Base-by-base conservation (phyloP, 2,113 vertebrate species). In the Varanus salvator region DNA sequence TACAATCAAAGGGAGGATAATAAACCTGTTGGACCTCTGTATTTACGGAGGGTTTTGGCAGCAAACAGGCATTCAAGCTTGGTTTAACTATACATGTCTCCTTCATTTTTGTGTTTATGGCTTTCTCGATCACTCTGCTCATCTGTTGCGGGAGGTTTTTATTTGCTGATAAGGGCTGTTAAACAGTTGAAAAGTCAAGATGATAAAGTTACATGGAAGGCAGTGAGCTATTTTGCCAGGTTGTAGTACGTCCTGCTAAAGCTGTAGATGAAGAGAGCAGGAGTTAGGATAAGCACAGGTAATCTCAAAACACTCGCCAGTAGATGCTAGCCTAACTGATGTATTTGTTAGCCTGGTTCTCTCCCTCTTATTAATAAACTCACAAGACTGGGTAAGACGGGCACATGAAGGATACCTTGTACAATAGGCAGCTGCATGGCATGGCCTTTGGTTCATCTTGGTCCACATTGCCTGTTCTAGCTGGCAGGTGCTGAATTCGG, bases 151-250 rank as follows among this genome's bases (percentile, higher is more conserved):
- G 91, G 92, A 94, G 77, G 91, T 89, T 96, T 97, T 96, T 96
- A 96, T 96, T 96, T 95, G 90, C 90, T 93, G 93, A 95, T 93
- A 93, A 96, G 91, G 86, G 89, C 89, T 94, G 86, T 94, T 95
- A 96, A 93, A 78, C 78, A 87, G 87, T 96, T 94, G 94, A 92
- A 85, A 93, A 96, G 93, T 84, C 87, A 93, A 93, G 89, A 90
- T 92, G 90, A 89, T 92, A 91, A 93, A 95, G 87, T 94, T 88
- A 44, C 6, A 80, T 77, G 91, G 91, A 89, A 92, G 57, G 78
- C 78, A 89, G 5, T 2, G 0, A 91, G 74, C 44, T 64, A 76
- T 23, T 81, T 77, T 85, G 31, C 21, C 72, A 87, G 52, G 68
- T 85, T 92, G 81, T 90, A 94, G 76, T 9, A 57, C 14, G 85